Conservation (phyloP, 2,888 invertebrate genomes). For the Protonemura montana region DNA sequence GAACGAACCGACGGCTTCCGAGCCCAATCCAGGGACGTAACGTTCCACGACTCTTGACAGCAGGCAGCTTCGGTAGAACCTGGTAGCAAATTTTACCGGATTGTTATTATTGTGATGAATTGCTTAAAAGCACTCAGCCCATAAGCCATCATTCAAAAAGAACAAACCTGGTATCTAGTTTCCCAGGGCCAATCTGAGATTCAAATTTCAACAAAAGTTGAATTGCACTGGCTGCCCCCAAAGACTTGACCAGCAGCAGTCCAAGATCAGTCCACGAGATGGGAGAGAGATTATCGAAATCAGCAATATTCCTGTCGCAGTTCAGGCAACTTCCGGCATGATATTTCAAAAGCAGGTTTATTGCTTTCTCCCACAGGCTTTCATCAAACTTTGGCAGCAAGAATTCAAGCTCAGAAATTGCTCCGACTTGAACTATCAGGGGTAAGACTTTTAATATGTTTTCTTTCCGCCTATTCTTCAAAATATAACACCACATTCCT, state of each 20-base stretch:
- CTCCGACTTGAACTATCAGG: slow-evolving; percentile 68
- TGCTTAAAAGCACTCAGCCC: too few relatives aligned
- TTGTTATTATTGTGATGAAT: neutral
- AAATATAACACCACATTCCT: slow-evolving; percentile 68
- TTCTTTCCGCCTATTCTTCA: slow-evolving; percentile 62
- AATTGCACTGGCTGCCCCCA: slow-evolving; percentile 67
- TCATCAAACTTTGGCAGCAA: slow-evolving; percentile 65
- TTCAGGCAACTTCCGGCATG: slow-evolving; percentile 68
- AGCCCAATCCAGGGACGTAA: slow-evolving; percentile 46
- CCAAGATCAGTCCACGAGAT: slow-evolving; percentile 70
- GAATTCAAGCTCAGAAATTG: slow-evolving; percentile 64
- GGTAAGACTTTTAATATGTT: slow-evolving; percentile 59
- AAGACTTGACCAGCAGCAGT: slow-evolving; percentile 66
- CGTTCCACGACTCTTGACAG: slow-evolving; percentile 53
- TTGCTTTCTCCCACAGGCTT: slow-evolving; percentile 67
- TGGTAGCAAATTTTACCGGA: slow-evolving; percentile 31
- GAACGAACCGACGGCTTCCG: slow-evolving; percentile 40
- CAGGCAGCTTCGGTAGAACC: slow-evolving; percentile 67
- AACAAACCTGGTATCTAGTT: slow-evolving; percentile 63
- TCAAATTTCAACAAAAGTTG: slow-evolving; percentile 66
- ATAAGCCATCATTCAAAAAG: neutral
- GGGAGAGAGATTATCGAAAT: slow-evolving; percentile 60
- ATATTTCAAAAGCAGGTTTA: slow-evolving; percentile 65
- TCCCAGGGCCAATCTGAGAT: slow-evolving; percentile 64
- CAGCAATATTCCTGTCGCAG: slow-evolving; percentile 64